These are phyloP conservation scores for Auanema sp. DNA, from an alignment of 2,888 invertebrate species.

Conservation along the genomic window DNA sequence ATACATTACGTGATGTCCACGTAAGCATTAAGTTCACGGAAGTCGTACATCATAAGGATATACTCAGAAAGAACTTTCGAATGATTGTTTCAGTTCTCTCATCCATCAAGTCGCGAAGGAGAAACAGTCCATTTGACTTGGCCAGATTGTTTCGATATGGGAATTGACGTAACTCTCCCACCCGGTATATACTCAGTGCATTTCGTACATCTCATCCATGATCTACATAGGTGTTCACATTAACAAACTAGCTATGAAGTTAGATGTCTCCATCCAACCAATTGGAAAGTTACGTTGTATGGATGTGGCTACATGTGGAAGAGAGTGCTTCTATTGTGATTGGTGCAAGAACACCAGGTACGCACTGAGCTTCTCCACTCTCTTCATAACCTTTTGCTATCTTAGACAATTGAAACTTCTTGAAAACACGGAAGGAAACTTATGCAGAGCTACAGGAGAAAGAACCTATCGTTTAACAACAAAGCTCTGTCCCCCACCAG, in stretches of 20 bases:
- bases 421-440: slow-evolving; percentile 62
- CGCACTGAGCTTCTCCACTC: background rate
- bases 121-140: slow-evolving; percentile 58
- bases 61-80: background rate
- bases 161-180: slow-evolving; percentile 60
- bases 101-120: slow-evolving; percentile 40
- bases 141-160: slow-evolving; percentile 63
- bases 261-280: slow-evolving; percentile 62
- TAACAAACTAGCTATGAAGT: slow-evolving; percentile 61
- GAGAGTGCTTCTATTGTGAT: slow-evolving; percentile 63
- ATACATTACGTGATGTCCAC: too few relatives aligned
- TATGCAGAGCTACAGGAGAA: slow-evolving; percentile 60
- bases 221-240: slow-evolving; percentile 55
- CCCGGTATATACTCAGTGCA: too few relatives aligned
- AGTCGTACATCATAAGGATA: too few relatives aligned
- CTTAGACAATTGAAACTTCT: slow-evolving; percentile 57
- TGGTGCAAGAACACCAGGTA: slow-evolving; percentile 54
- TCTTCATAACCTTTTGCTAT: background rate
- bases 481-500: slow-evolving; percentile 59
- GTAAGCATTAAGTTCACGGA: too few relatives aligned
- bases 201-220: too few relatives aligned
- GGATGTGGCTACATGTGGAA: slow-evolving; percentile 62
- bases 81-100: slow-evolving; percentile 25
- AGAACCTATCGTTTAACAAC: slow-evolving; percentile 57
- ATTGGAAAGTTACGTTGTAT: slow-evolving; percentile 62